Evolutionary conservation across 2,113 vertebrate species (phyloP).

Genomic region (Aegithalos caudatus): DNA sequence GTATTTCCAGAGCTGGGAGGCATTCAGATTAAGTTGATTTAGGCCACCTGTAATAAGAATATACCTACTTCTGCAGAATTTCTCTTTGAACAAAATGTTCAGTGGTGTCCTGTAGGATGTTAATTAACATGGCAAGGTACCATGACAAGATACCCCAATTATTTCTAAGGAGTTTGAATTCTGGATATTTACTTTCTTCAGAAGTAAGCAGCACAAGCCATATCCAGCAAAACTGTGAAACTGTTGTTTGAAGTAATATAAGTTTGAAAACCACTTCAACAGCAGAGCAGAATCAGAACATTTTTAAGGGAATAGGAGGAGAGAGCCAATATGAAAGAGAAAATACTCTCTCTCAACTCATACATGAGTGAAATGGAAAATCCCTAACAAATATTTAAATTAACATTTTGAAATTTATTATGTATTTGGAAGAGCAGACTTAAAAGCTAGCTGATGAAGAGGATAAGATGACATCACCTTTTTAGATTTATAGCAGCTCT

Average conservation of each 20-base stretch:
- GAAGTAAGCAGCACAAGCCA: not conserved
- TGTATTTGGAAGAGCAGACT: not conserved
- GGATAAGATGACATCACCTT: not conserved
- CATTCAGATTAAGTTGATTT: not conserved
- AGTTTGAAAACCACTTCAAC: not conserved
- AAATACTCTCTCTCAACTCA: conserved; percentile 12
- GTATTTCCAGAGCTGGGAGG: not conserved
- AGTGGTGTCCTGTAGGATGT: not conserved
- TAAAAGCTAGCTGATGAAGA: conserved; percentile 36
- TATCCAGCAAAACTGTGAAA: not conserved
- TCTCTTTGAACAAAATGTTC: not conserved
- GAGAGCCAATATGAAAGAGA: conserved; percentile 7
- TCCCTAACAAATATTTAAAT: not conserved
- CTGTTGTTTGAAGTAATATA: not conserved
- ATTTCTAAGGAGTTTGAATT: not conserved
- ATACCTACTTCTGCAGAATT: not conserved
- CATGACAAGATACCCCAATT: not conserved
- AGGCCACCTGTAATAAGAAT: not conserved
- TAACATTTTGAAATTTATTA: conserved; percentile 16
- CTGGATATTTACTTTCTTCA: not conserved
- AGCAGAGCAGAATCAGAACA: not conserved
- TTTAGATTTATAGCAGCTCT: not conserved
- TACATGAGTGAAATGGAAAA: not conserved
- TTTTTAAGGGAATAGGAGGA: not conserved
- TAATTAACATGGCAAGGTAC: not conserved